A percentile compares a stretch with the other conserved stretches of the same genome.
These are phyloP conservation scores for Leptopilina boulardi DNA, from an alignment of 1,140 invertebrate genomes.

Conservation along the genomic window DNA sequence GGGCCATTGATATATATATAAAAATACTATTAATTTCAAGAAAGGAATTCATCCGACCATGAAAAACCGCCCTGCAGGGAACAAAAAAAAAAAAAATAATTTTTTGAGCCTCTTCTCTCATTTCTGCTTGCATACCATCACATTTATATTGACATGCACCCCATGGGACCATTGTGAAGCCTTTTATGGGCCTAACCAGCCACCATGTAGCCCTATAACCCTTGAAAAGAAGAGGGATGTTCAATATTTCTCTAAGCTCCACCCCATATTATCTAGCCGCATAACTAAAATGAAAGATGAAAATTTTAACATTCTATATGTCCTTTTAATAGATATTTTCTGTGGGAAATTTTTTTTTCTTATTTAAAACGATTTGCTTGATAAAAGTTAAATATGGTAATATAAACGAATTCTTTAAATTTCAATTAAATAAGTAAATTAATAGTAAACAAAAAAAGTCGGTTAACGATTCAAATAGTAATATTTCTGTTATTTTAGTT, in stretches of 20 bases:
- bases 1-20: constrained; percentile 65
- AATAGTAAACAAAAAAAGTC: no score
- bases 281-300: constrained; percentile 4
- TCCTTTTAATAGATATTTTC: constrained; percentile 1
- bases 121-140: constrained; percentile 58
- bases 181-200: constrained; percentile 54
- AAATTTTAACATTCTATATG: no score
- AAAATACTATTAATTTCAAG: constrained; percentile 72
- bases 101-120: constrained; percentile 33
- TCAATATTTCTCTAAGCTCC: constrained; percentile 1
- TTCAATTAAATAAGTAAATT: no score
- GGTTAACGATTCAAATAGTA: no score
- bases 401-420: no score
- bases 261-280: constrained; percentile 4
- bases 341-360: not conserved
- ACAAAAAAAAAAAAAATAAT: constrained; percentile 56
- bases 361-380: no score
- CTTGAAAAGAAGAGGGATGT: constrained; percentile 34
- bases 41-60: constrained; percentile 70
- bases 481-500: no score
- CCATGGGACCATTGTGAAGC: constrained; percentile 64
- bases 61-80: constrained; percentile 63
- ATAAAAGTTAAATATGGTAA: no score
- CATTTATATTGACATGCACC: constrained; percentile 65
- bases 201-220: constrained; percentile 57